phyloP scores from a whole-genome alignment of 2,888 invertebrate genomes.

The Polyommatus iphigenia region DNA sequence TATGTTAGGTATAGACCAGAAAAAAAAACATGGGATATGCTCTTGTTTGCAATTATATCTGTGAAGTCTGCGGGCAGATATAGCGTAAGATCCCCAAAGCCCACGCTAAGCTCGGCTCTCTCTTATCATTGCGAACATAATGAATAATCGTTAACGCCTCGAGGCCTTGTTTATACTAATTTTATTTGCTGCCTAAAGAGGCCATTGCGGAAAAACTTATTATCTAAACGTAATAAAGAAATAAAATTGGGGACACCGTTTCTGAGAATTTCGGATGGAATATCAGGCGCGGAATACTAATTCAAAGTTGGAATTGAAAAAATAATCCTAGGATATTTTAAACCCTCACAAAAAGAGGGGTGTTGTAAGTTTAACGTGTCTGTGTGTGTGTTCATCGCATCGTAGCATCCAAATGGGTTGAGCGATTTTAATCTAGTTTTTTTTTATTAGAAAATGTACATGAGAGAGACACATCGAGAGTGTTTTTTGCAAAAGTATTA shows the following conservation, averaged over 20 bases:
- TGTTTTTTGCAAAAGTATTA: no score
- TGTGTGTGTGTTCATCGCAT: neutral
- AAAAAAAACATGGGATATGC: neutral
- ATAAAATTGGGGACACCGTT: neutral
- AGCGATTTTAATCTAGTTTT: no score
- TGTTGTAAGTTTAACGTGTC: neutral
- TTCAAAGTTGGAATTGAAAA: neutral
- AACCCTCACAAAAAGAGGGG: neutral
- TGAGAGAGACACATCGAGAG: no score
- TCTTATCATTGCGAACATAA: constrained; percentile 26
- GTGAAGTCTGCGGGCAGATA: neutral
- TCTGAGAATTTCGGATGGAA: neutral
- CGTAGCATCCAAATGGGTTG: no score
- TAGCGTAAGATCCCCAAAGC: neutral
- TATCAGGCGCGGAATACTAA: constrained; percentile 3
- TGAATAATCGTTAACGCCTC: constrained; percentile 28
- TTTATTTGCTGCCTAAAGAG: constrained; percentile 20
- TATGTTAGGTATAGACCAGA: neutral
- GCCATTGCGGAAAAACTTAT: neutral
- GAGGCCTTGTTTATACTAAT: constrained; percentile 24
- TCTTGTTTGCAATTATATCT: neutral
- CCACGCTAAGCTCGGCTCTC: constrained; percentile 2
- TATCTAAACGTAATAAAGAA: constrained; percentile 19
- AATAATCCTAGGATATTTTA: neutral
- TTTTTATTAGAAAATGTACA: no score